phyloP scores from a whole-genome alignment of 1,140 invertebrate genomes.

The Drosophila bifasciata region DNA sequence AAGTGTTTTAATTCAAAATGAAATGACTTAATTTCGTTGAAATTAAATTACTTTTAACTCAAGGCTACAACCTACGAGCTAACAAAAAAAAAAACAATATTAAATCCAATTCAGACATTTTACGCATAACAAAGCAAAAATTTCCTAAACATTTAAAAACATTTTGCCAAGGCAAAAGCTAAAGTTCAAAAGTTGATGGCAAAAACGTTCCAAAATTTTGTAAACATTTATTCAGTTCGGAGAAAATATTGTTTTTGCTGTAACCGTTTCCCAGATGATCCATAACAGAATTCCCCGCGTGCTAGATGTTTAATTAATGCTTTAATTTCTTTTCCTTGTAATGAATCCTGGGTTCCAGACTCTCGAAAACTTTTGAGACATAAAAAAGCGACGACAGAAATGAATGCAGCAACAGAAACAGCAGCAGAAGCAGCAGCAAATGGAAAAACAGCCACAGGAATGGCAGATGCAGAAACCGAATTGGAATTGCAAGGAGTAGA shows the following conservation, averaged over 20 bases:
- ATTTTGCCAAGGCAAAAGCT: too few species aligned
- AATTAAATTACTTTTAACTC: background rate
- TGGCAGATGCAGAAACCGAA: background rate
- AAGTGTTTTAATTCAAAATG: background rate
- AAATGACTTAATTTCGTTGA: background rate
- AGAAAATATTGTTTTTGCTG: background rate
- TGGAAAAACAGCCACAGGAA: slow-evolving; percentile 4
- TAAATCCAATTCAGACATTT: too few species aligned
- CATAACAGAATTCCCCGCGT: slow-evolving; percentile 4
- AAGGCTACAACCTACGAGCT: too few species aligned
- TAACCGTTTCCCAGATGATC: slow-evolving; percentile 1
- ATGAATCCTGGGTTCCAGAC: slow-evolving; percentile 36
- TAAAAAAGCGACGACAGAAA: slow-evolving; percentile 59
- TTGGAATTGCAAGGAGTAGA: background rate
- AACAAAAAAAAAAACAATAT: background rate
- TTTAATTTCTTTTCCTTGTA: slow-evolving; percentile 48
- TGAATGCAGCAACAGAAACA: slow-evolving; percentile 49
- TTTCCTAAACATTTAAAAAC: too few species aligned
- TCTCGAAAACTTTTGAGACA: slow-evolving; percentile 19
- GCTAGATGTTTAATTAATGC: slow-evolving; percentile 53
- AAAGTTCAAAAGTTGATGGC: too few species aligned
- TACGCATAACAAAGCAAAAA: background rate
- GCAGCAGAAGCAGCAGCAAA: slow-evolving; percentile 44
- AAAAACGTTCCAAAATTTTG: background rate
- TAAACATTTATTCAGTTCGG: background rate